Evolutionary conservation across 2,113 vertebrate genomes (phyloP).

Genomic region (Cichladusa arquata): DNA sequence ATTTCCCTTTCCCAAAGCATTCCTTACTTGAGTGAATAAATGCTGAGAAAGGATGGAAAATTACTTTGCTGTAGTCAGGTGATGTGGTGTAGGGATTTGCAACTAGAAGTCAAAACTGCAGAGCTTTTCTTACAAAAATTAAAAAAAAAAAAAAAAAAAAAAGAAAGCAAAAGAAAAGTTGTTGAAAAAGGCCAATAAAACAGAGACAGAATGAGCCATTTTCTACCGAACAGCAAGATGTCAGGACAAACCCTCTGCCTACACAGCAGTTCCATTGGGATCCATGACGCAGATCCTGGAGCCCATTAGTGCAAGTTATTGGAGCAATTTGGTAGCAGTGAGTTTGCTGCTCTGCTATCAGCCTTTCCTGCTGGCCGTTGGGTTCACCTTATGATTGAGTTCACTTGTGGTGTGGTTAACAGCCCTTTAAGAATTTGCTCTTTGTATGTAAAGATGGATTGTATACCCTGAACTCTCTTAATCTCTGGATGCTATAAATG

Average conservation of each 20-base stretch:
- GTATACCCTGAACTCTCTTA: not conserved
- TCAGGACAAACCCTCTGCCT: not conserved
- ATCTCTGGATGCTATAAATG: slow-evolving; percentile 15
- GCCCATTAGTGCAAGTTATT: not conserved
- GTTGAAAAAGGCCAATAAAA: not conserved
- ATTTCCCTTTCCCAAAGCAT: not conserved
- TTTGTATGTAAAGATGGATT: slow-evolving; percentile 8
- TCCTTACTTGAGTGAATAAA: not conserved
- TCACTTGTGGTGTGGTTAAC: not conserved
- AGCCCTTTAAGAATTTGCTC: slow-evolving; percentile 11
- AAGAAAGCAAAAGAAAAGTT: not conserved
- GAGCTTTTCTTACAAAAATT: not conserved
- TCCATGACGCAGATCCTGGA: not conserved
- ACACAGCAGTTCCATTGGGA: not conserved
- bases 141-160: no score
- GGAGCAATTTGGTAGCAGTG: not conserved
- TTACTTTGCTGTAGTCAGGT: not conserved
- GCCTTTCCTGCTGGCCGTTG: not conserved
- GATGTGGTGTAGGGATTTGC: not conserved
- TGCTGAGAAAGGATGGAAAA: not conserved
- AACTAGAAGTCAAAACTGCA: not conserved
- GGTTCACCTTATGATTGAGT: not conserved
- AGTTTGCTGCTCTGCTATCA: slow-evolving; percentile 33
- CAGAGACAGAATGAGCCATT: not conserved
- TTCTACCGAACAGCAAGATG: not conserved